Evolutionary conservation across 2,797 vertebrate genomes (phyloP).

Genomic region (Knipowitschia caucasica): DNA sequence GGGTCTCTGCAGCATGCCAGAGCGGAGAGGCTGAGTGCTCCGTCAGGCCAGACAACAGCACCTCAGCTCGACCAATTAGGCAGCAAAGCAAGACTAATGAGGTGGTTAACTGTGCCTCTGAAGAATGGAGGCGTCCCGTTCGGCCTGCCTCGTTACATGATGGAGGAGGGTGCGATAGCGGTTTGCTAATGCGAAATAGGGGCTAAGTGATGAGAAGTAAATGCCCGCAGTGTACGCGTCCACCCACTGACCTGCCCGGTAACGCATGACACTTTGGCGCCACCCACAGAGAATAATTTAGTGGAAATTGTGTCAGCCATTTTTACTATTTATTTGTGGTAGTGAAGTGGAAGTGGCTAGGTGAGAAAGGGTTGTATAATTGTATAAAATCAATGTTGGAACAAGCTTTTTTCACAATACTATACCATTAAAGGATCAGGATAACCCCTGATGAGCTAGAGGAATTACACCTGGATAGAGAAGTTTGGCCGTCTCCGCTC

Average conservation of each 20-base stretch:
- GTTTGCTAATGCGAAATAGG: slow-evolving; percentile 46
- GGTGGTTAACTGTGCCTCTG: slow-evolving; percentile 66
- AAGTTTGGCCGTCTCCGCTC: too few relatives aligned
- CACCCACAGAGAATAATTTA: slow-evolving; percentile 17
- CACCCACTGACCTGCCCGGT: slow-evolving; percentile 34
- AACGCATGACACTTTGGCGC: slow-evolving; percentile 33
- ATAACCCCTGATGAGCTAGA: too few relatives aligned
- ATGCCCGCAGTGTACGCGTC: slow-evolving; percentile 49
- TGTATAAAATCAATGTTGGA: too few relatives aligned
- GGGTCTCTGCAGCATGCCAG: slow-evolving; percentile 23
- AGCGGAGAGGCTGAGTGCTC: slow-evolving; percentile 60
- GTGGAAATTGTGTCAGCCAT: neutral
- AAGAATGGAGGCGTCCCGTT: slow-evolving; percentile 66
- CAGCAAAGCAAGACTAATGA: slow-evolving; percentile 75
- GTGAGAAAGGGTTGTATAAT: too few relatives aligned
- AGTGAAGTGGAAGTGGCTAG: neutral
- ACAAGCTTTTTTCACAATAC: too few relatives aligned
- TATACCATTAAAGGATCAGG: too few relatives aligned
- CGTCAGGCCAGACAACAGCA: slow-evolving; percentile 60
- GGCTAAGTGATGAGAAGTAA: slow-evolving; percentile 64
- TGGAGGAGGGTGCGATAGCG: slow-evolving; percentile 45
- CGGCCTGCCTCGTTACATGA: slow-evolving; percentile 59
- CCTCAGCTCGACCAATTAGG: slow-evolving; percentile 70
- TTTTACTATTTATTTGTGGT: slow-evolving; percentile 2
- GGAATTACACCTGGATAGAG: too few relatives aligned